Evolutionary conservation across 2,113 vertebrate species (phyloP), one percentile per base, ranked within the genome.

Genomic region (Etheostoma cragini): DNA sequence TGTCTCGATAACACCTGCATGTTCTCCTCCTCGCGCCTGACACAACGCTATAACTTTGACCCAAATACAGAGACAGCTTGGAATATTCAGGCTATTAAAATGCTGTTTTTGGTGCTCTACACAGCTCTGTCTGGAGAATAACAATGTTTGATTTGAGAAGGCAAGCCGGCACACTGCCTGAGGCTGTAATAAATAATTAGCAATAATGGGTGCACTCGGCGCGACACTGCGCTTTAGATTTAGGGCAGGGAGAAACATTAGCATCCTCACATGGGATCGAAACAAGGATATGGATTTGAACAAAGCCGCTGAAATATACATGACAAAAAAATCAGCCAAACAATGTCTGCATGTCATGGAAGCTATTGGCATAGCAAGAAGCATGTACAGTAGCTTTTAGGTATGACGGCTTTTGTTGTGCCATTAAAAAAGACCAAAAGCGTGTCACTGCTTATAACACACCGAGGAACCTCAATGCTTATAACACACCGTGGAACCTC

Each of bases 171-270:
- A 85, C 83, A 75, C 52, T 26, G 90, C 91, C 90, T 57, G 61
- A 42, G 88, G 91, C 92, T 84, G 84, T 67, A 87, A 91, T 92
- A 92, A 90, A 94, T 93, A 94, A 94, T 95, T 94, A 93, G 81
- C 84, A 84, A 82, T 91, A 91, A 93, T 87, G 91, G 92, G 78
- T 62, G 87, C 84, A 86, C 85, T 84, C 75, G 38, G 71, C 35
- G 74, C 46, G 80, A 88, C 85, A 74, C 86, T 72, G 76, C 85
- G 89, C 87, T 72, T 86, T 79, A 83, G 76, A 92, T 92, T 89
- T 84, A 71, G 87, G 76, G 80, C 85, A 83, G 67, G 30, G 52
- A 76, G 73, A 84, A 60, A 79, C 84, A 90, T 88, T 84, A 81
- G 76, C 72, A 85, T 87, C 81, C 75, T 82, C 82, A 80, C 71